Evolutionary conservation across 2,888 invertebrate genomes (phyloP), one percentile per base, ranked within the genome.

Genomic region (Arge pagana): DNA sequence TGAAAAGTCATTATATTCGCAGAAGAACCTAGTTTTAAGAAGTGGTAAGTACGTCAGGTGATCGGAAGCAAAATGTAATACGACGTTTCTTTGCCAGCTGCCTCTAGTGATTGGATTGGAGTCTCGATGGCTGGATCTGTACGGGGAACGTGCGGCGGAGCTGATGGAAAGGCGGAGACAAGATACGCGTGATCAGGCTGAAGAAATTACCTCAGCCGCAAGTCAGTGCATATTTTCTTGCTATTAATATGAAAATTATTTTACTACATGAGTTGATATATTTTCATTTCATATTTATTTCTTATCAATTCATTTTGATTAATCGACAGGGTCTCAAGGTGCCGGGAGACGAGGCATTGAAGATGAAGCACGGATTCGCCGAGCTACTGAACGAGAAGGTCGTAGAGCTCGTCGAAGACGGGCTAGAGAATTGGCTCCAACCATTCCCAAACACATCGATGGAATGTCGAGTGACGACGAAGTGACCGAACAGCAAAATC

Each of bases 391-490:
- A 78, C 84, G 96, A 43, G 95, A 96, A 79, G 96, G 96, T 0
- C 80, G 96, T 63, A 82, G 96, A 54, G 89, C 93, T n/a, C 84
- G 96, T 57, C 80, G 97, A 8, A 80, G 95, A 37, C 83, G 92
- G 66, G 85, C 83, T 8, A 80, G 96, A 26, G 94, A 95, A 73
- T 81, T 85, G 50, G 83, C 82, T 43, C 80, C 82, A 16, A 72
- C 79, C 11, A 58, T 75, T 33, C 66, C 76, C 15, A 77, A 71
- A 56, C 96, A 97, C 73, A 85, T 91, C 53, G 97, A 97, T 73
- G 97, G 97, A 0, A 89, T 96, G 87, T 96, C 96, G 39, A 95
- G 94, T 64, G 98, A 98, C 73, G 97, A 98, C 72, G 96, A 96
- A 74, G 89, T 95, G 69, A 90, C 92, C 16, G 93, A 90, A 70